Percentiles rank a stretch among this genome's conserved stretches.
phyloP scores from a whole-genome alignment of 2,888 invertebrate genomes.

The Aporophyla lueneburgensis region DNA sequence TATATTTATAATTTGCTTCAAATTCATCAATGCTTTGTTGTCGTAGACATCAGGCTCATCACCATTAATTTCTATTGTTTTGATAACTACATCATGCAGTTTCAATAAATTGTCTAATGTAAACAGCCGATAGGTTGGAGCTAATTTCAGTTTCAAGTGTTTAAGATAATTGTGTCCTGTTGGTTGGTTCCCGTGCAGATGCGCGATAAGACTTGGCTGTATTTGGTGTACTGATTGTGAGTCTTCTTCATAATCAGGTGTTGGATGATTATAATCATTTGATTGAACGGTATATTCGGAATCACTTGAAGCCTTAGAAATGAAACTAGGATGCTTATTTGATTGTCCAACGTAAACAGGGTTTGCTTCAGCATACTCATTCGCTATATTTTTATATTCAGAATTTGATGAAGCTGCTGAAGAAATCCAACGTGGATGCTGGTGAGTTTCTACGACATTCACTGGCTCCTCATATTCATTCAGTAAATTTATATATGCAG shows the following conservation, averaged over 20 bases:
- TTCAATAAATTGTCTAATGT: slow-evolving; percentile 35
- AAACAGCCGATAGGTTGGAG: slow-evolving; percentile 43
- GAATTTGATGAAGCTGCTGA: background rate
- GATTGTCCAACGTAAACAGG: background rate
- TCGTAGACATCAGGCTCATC: background rate
- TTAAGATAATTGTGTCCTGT: slow-evolving; percentile 3
- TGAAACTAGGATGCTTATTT: background rate
- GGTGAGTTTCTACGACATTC: background rate
- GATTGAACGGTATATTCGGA: background rate
- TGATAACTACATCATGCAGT: slow-evolving; percentile 15
- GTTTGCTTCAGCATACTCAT: background rate
- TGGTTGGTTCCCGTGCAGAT: background rate
- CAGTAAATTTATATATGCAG: background rate
- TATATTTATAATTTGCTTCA: slow-evolving; percentile 19
- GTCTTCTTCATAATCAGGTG: background rate
- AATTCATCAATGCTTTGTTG: slow-evolving; percentile 29
- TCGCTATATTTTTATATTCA: background rate
- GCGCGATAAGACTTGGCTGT: background rate
- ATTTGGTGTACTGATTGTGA: background rate
- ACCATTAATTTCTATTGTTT: background rate
- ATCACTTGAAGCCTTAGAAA: slow-evolving; percentile 4
- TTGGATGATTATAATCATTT: slow-evolving; percentile 8
- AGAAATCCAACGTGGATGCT: background rate
- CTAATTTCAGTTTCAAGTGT: slow-evolving; percentile 9
- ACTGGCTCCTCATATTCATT: background rate